Evolutionary conservation across 2,797 vertebrate species (phyloP).

Genomic region (Alouatta caraya): DNA sequence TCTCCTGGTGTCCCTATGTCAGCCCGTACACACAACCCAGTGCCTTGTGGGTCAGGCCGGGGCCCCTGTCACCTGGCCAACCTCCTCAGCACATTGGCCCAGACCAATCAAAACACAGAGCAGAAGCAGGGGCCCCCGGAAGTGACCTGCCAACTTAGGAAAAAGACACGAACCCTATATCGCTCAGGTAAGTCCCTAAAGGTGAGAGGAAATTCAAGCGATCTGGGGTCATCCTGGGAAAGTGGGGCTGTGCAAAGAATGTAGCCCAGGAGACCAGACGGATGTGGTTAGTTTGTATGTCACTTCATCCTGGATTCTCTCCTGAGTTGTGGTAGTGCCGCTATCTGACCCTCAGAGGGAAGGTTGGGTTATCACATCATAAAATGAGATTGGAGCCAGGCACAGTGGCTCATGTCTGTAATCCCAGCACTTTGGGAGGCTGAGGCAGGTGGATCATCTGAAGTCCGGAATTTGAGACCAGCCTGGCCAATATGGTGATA

Average conservation of each 20-base stretch:
- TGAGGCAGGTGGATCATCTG: background rate
- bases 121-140: slow-evolving; percentile 60
- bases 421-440: background rate
- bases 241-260: accelerated
- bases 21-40: slow-evolving; percentile 82
- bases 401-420: background rate
- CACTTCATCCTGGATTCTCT: background rate
- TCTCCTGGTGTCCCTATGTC: background rate
- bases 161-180: slow-evolving; percentile 95
- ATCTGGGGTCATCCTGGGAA: background rate
- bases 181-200: slow-evolving; percentile 86
- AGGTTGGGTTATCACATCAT: background rate
- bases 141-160: slow-evolving; percentile 85
- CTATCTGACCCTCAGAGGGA: background rate
- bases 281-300: background rate
- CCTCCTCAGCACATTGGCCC: slow-evolving; percentile 63
- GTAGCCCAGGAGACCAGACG: background rate
- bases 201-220: accelerated
- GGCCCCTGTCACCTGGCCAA: slow-evolving; percentile 61
- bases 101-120: background rate
- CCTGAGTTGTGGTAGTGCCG: background rate
- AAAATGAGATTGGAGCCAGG: background rate
- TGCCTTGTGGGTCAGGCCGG: slow-evolving; percentile 59
- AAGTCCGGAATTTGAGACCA: background rate
- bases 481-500: background rate